A percentile compares a stretch with the other conserved stretches of the same genome.
These are phyloP conservation scores for Pseudolaguvia tuberculata DNA, from an alignment of 2,113 vertebrate genomes.

Conservation along the genomic window DNA sequence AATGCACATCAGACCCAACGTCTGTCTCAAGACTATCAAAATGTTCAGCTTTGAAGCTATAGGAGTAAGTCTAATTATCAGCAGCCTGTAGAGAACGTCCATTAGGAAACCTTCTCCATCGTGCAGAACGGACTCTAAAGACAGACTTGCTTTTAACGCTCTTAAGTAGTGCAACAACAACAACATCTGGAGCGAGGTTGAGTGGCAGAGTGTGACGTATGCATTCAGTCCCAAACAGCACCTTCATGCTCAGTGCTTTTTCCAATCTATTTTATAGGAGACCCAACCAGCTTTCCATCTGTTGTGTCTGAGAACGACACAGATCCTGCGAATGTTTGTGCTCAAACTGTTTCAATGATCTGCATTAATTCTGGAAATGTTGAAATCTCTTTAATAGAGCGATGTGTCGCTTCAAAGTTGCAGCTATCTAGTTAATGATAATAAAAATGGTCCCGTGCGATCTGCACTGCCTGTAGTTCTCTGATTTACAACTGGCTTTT, in stretches of 20 bases:
- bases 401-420: not conserved
- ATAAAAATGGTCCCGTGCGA: too few species aligned
- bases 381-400: too few species aligned
- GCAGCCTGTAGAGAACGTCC: not conserved
- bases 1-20: not conserved
- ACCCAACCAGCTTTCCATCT: not conserved
- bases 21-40: not conserved
- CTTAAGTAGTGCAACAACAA: not conserved
- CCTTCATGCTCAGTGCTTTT: conserved; percentile 3
- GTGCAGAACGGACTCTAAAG: not conserved
- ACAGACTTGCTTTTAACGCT: not conserved
- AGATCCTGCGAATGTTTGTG: not conserved
- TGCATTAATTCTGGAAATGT: not conserved
- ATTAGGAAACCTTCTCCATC: not conserved
- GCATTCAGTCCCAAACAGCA: conserved; percentile 1
- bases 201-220: conserved; percentile 5
- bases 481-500: too few species aligned
- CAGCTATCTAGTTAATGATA: not conserved
- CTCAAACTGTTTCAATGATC: not conserved
- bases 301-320: not conserved
- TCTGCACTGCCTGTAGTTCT: too few species aligned
- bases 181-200: conserved; percentile 12
- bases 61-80: not conserved
- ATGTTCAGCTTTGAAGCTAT: not conserved
- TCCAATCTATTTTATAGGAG: not conserved